phyloP scores from a whole-genome alignment of 2,888 invertebrate species.

The Noctua pronuba region DNA sequence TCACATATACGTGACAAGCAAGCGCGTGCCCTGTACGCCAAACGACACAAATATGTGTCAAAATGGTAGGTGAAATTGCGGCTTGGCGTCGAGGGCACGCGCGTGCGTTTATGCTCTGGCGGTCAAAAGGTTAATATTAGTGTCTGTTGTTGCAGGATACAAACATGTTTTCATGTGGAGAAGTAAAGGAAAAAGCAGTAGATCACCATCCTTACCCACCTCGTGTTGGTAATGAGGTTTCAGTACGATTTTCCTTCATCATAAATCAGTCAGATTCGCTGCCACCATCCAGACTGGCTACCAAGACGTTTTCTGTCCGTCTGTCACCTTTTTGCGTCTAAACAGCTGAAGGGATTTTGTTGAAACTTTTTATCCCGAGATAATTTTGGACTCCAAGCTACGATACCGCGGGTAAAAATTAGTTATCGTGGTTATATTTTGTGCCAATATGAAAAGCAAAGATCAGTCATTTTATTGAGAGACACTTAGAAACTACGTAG shows the following conservation, averaged over 20 bases:
- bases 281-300: background rate
- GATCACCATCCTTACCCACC: background rate
- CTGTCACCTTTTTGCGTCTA: background rate
- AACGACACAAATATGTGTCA: too few relatives aligned
- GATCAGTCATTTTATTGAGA: background rate
- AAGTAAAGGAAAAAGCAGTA: background rate
- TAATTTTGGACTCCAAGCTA: background rate
- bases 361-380: background rate
- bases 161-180: background rate
- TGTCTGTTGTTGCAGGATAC: background rate
- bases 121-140: too few relatives aligned
- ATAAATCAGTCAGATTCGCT: background rate
- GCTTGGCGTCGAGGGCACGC: too few relatives aligned
- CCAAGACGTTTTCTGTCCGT: background rate
- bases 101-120: too few relatives aligned
- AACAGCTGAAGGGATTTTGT: background rate
- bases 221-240: background rate
- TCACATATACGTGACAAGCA: too few relatives aligned
- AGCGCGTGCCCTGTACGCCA: too few relatives aligned
- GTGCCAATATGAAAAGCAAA: background rate
- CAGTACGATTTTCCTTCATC: background rate
- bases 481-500: background rate
- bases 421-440: background rate
- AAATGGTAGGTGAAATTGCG: too few relatives aligned
- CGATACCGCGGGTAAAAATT: background rate